Evolutionary conservation across 2,888 invertebrate genomes (phyloP).

Genomic region (Lithophane ornitopus): DNA sequence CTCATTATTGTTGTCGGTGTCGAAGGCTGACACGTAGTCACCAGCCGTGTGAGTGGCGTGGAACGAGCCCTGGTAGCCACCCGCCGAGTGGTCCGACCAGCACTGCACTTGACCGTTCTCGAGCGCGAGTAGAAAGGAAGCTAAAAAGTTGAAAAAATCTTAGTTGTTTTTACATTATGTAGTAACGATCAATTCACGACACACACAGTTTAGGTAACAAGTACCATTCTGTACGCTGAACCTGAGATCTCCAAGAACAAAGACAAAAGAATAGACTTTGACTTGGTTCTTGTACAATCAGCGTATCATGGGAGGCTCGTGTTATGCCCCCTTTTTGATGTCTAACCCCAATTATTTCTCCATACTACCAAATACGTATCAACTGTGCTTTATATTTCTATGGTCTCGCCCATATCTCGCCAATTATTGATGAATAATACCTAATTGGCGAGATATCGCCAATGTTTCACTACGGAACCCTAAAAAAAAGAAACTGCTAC

Average conservation of each 20-base stretch:
- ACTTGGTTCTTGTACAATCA: not conserved
- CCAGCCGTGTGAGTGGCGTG: constrained; percentile 92
- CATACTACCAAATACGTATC: not conserved
- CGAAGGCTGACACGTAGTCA: constrained; percentile 93
- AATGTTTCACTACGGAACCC: too few species aligned
- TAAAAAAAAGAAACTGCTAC: constrained; percentile 18
- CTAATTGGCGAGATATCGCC: too few species aligned
- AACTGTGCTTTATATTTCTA: not conserved
- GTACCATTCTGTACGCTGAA: not conserved
- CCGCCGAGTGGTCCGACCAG: constrained; percentile 95
- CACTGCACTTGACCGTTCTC: constrained; percentile 95
- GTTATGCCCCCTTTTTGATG: not conserved
- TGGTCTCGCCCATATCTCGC: not conserved
- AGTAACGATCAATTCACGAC: not conserved
- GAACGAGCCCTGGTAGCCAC: constrained; percentile 93
- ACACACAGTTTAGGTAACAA: not conserved
- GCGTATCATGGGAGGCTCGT: not conserved
- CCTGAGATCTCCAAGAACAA: not conserved
- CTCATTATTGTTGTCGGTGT: constrained; percentile 93
- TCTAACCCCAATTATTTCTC: not conserved
- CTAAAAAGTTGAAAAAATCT: constrained; percentile 78
- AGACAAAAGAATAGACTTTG: not conserved
- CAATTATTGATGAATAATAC: not conserved
- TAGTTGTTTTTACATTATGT: not conserved
- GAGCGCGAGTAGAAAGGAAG: constrained; percentile 93